Base-by-base conservation (phyloP, 2,113 vertebrate species). In the Xyliphius kryptos region DNA sequence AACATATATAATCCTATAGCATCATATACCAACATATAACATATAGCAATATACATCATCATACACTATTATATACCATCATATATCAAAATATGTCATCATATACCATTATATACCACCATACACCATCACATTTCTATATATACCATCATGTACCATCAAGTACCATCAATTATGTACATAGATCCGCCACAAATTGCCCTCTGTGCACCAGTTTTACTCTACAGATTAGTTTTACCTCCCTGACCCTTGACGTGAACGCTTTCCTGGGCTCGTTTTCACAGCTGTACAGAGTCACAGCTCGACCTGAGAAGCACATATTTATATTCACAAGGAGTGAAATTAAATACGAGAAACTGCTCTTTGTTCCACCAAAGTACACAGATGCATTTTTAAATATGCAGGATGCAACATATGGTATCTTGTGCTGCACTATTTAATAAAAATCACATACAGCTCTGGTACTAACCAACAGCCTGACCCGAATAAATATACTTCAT, bases 361-460 rank as follows among this genome's bases (percentile, higher is more conserved):
- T 4, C 32, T 17, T 50, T 46, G 38, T 61, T 22, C 49, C 50
- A 46, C 43, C 51, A 53, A 26, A 53, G 26, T n/a, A 46, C 22
- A n/a, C 10, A 36, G 20, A 26, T 21, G 40, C 40, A 47, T 64
- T 59, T n/a, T 59, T 12, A 47, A 59, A 60, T 67, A 51, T 21
- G 16, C 56, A 59, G 58, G 40, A 32, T 32, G 26, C 26, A 66
- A 8, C 56, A 59, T 53, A 60, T 60, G 65, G 48, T 60, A 46
- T 36, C 52, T 5, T 21, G 56, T 8, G 12, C 48, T 44, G 15
- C 1, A 3, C 48, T 52, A 17, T 46, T 53, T 3, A 67, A 58
- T 67, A 60, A 67, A 60, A 9, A 21, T 44, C 5, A n/a, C n/a
- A 15, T 12, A 19, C 21, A 10, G 48, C 6, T 6, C 6, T 6